Evolutionary conservation across 2,888 invertebrate genomes (phyloP), one percentile per base, ranked within the genome.

Genomic region (Tenodera sinensis): DNA sequence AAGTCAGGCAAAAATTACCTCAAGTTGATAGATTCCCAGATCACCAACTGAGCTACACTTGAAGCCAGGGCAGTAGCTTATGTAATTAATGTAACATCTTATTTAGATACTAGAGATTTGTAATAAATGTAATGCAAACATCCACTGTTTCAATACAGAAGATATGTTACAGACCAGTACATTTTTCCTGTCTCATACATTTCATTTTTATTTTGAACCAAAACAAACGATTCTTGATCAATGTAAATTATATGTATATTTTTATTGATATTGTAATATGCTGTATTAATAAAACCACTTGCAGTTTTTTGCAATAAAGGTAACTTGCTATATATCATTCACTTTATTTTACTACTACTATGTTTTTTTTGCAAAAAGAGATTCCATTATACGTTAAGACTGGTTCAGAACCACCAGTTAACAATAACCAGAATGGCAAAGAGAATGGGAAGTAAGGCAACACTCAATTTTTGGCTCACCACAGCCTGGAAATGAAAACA

Each of bases 1-100:
- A 94, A 94, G 91, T 94, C 95, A 91, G 96, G 96, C 90, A 93
- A 95, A 91, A 95, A 95, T 92, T 96, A 96, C 93, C 94, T 96
- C 90, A 94, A 94, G 89, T 95, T 95, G 93, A 94, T 96, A 71
- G 96, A 96, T 91, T 85, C 87, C 7, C 88, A 89, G 82, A 34
- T 87, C 20, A 3, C 15, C 54, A 25, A 15, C 20, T 71, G 54
- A 25, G 6, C 15, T 6, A 20, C 20, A 20, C 6, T 4, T 71
- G 54, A 6, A 71, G 25, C 54, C 8, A 71, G 54, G 15, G 54
- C 20, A 20, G 54, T 71, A 71, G 54, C 15, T 71, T 2, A 71
- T 71, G 54, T 71, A 71, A 71, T 71, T 71, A 71, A 71, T 71
- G 54, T 71, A 20, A 25, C 20, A 71, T 71, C 54, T 71, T 71